Evolutionary conservation across 2,888 invertebrate genomes (phyloP).

Genomic region (Meghimatium bilineatum): DNA sequence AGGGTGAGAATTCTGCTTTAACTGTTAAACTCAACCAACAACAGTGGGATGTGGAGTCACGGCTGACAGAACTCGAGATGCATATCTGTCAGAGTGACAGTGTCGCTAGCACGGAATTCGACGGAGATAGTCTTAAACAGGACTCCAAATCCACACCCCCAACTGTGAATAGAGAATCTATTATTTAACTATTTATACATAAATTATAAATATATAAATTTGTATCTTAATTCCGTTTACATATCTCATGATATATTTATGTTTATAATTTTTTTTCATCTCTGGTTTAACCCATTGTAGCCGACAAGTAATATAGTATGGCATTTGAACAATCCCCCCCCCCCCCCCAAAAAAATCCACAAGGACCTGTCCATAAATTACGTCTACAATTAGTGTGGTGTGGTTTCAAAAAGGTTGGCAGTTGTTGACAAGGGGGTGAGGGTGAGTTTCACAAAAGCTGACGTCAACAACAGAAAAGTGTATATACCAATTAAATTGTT

Average conservation of each 20-base stretch:
- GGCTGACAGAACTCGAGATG: constrained; percentile 97
- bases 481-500: no score
- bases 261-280: no score
- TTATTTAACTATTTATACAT: constrained; percentile 60
- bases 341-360: no score
- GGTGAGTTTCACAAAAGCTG: no score
- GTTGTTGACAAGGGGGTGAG: no score
- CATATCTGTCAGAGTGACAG: constrained; percentile 80
- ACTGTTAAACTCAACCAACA: constrained; percentile 94
- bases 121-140: constrained; percentile 58
- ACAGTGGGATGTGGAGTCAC: constrained; percentile 93
- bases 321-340: no score
- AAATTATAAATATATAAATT: not conserved
- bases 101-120: constrained; percentile 65
- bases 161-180: constrained; percentile 72
- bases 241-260: not conserved
- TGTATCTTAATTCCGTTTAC: not conserved
- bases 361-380: no score
- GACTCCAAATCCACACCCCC: constrained; percentile 58
- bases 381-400: no score
- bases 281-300: no score
- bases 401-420: no score
- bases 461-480: no score
- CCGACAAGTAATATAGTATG: no score
- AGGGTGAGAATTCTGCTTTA: constrained; percentile 95